Percentiles rank a stretch among this genome's conserved stretches.
These are phyloP conservation scores for Motacilla alba DNA, from an alignment of 2,113 vertebrate species.

Conservation along the genomic window DNA sequence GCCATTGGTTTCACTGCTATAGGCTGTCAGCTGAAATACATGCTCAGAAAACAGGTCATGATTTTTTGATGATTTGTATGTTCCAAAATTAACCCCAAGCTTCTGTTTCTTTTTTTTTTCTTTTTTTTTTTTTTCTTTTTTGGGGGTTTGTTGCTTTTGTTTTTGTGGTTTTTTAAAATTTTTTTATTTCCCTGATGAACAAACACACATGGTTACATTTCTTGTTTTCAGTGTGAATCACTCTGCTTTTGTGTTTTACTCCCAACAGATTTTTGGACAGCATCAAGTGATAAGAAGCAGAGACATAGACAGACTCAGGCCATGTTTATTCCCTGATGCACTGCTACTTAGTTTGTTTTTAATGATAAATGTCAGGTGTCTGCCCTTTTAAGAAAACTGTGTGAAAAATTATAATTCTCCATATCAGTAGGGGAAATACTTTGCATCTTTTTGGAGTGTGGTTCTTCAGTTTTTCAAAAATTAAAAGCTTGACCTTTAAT, in stretches of 20 bases:
- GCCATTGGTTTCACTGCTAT: background rate
- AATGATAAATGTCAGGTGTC: background rate
- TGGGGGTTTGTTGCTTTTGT: no score
- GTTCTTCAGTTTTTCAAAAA: background rate
- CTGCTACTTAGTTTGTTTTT: background rate
- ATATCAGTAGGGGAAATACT: background rate
- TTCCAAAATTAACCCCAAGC: background rate
- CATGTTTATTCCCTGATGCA: background rate
- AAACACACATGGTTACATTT: background rate
- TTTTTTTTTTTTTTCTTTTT: no score
- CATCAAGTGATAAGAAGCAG: background rate
- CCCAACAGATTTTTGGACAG: background rate
- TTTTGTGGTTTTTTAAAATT: no score
- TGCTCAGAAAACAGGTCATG: background rate
- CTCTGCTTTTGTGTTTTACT: background rate
- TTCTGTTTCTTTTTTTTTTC: background rate
- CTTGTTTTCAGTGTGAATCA: background rate
- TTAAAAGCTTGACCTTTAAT: conserved; percentile 12
- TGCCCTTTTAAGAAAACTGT: background rate
- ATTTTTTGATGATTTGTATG: background rate
- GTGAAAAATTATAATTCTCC: background rate
- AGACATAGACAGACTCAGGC: background rate
- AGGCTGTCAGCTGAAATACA: background rate
- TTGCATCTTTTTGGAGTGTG: background rate
- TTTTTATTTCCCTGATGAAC: background rate